Evolutionary conservation across 2,888 invertebrate genomes (phyloP).

Genomic region (Lasioglossum figueresi): DNA sequence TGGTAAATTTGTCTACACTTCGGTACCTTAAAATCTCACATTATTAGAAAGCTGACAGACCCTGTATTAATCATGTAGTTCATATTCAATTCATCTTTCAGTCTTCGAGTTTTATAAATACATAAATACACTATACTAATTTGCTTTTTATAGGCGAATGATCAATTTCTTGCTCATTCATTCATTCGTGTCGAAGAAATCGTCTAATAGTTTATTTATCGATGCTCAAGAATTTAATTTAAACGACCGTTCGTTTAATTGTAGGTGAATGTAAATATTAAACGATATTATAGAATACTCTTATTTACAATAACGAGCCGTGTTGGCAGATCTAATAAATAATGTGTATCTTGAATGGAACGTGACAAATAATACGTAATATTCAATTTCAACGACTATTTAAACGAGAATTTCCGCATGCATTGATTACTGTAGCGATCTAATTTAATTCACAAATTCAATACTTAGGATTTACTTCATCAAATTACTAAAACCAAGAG

Average conservation of each 20-base stretch:
- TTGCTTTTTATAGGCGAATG: not conserved
- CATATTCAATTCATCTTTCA: not conserved
- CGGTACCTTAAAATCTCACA: not conserved
- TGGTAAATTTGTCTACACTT: not conserved
- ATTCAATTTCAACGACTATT: conserved; percentile 13
- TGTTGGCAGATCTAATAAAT: not conserved
- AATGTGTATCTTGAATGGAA: not conserved
- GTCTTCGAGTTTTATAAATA: not conserved
- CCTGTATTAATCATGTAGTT: not conserved
- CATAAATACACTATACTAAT: not conserved
- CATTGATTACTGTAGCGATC: conserved; percentile 8
- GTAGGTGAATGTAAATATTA: not conserved
- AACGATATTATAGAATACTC: not conserved
- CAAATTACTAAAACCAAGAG: not conserved
- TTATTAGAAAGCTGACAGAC: not conserved
- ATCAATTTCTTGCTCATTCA: not conserved
- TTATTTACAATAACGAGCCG: not conserved
- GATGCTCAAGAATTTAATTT: not conserved
- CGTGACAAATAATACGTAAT: not conserved
- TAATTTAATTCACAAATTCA: conserved; percentile 2
- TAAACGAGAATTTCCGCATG: not conserved
- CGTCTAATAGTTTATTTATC: not conserved
- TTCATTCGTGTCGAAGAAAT: not conserved
- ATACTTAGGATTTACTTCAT: conserved; percentile 3
- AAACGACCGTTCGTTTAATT: not conserved